These are phyloP conservation scores for Ciconia boyciana DNA, from an alignment of 2,113 vertebrate species.

Conservation along the genomic window DNA sequence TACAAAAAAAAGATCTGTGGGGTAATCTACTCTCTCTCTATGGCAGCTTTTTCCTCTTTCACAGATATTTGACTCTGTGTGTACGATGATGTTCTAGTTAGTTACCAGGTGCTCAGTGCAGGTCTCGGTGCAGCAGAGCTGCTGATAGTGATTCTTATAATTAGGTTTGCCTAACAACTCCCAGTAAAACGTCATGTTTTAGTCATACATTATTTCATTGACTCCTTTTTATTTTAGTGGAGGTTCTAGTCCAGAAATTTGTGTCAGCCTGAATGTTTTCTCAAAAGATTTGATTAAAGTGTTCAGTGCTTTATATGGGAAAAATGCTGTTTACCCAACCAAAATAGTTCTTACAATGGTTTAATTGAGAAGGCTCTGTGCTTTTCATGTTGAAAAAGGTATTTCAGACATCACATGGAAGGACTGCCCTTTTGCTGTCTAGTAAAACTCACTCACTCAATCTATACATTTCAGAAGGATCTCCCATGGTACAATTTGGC, in stretches of 20 bases:
- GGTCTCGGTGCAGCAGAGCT: neutral
- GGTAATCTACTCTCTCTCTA: neutral
- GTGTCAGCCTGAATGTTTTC: neutral
- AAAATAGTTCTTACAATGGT: neutral
- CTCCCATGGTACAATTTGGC: neutral
- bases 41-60: neutral
- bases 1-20: neutral
- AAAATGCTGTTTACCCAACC: neutral
- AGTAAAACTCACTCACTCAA: neutral
- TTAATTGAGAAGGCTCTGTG: neutral
- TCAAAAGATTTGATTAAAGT: neutral
- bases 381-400: neutral
- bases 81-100: neutral
- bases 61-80: neutral
- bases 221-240: neutral
- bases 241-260: neutral
- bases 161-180: neutral
- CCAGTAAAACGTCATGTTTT: neutral
- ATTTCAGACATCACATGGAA: neutral
- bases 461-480: neutral
- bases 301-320: neutral
- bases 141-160: neutral
- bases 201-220: neutral
- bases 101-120: neutral
- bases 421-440: neutral